Percentiles rank a stretch among this genome's conserved stretches.
phyloP scores from a whole-genome alignment of 2,888 invertebrate genomes.

The Cephonodes hylas region DNA sequence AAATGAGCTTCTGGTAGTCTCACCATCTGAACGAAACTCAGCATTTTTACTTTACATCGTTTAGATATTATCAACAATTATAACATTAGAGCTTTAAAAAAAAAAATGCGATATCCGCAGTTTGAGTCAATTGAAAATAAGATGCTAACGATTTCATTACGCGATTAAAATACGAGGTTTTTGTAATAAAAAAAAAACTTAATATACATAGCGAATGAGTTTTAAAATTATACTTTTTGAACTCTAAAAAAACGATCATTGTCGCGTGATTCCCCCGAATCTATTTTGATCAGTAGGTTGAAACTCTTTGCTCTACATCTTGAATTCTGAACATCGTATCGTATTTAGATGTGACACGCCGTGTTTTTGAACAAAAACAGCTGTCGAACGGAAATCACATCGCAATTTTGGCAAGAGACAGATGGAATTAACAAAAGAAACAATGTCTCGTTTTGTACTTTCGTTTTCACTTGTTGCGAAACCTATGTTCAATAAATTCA shows the following conservation, averaged over 20 bases:
- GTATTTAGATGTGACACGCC: background rate
- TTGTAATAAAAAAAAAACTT: background rate
- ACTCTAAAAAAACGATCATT: background rate
- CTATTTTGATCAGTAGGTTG: slow-evolving; percentile 6
- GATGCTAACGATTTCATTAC: background rate
- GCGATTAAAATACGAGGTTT: background rate
- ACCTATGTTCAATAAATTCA: background rate
- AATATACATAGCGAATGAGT: background rate
- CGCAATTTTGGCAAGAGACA: background rate
- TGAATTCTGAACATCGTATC: background rate
- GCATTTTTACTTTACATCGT: no score
- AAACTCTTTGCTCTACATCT: background rate
- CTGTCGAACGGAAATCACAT: slow-evolving; percentile 5
- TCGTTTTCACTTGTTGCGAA: background rate
- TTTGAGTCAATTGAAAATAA: background rate
- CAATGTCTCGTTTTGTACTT: background rate
- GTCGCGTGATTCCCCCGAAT: background rate
- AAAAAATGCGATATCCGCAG: background rate
- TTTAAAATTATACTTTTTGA: background rate
- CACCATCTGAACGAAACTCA: no score
- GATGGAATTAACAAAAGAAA: background rate
- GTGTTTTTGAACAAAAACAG: slow-evolving; percentile 6
- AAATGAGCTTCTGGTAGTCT: no score
- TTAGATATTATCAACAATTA: no score
- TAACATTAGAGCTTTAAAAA: no score